phyloP scores from a whole-genome alignment of 1,140 invertebrate species.

The Procambarus clarkii region DNA sequence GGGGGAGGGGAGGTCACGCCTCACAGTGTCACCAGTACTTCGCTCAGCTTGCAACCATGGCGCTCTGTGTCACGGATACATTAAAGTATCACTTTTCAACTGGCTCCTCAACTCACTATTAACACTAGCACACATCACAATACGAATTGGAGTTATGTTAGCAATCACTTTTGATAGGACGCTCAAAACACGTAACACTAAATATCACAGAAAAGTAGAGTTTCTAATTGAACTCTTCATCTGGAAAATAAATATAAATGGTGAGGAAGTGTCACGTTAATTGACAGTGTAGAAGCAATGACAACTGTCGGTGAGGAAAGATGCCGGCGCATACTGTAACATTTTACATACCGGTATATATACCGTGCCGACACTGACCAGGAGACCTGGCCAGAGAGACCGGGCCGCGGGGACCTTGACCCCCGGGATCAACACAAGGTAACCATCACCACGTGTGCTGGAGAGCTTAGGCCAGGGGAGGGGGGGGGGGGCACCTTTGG shows the following conservation, averaged over 20 bases:
- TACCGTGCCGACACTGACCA: too few relatives aligned
- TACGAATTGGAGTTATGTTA: not conserved
- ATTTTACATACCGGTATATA: too few relatives aligned
- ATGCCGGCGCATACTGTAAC: too few relatives aligned
- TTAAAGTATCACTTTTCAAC: not conserved
- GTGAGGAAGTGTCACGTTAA: not conserved
- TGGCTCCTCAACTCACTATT: not conserved
- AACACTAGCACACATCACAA: conserved; percentile 3
- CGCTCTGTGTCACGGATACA: not conserved
- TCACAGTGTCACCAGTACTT: not conserved
- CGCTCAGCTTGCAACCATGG: not conserved
- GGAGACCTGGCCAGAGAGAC: too few relatives aligned
- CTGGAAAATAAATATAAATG: conserved; percentile 7
- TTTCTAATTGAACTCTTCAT: conserved; percentile 26
- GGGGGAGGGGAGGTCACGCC: not conserved
- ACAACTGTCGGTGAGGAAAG: too few relatives aligned
- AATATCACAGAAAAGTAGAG: conserved; percentile 47
- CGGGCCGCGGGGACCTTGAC: too few relatives aligned
- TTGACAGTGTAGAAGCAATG: too few relatives aligned
- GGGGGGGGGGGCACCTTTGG: too few relatives aligned
- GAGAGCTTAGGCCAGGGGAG: too few relatives aligned
- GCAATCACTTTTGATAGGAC: conserved; percentile 40
- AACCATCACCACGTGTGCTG: too few relatives aligned
- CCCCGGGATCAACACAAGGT: too few relatives aligned
- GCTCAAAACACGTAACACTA: conserved; percentile 55